Percentiles rank a stretch among this genome's conserved stretches.
These are phyloP conservation scores for Heterochromis multidens DNA, from an alignment of 2,113 vertebrate species.

Conservation along the genomic window DNA sequence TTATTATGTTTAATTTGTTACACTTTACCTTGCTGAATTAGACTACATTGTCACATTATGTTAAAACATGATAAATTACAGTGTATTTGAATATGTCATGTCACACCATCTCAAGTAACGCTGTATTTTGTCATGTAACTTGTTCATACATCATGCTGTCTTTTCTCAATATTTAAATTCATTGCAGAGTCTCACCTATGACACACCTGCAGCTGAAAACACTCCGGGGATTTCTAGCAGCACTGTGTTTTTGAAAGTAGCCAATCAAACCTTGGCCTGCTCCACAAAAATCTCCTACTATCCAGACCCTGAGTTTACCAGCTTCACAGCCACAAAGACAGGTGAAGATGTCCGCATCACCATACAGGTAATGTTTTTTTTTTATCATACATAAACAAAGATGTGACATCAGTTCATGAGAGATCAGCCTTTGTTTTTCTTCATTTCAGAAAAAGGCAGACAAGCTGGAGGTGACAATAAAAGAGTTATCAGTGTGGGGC, in stretches of 20 bases:
- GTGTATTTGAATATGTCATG: not conserved
- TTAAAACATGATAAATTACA: not conserved
- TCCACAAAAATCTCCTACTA: conserved; percentile 36
- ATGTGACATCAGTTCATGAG: not conserved
- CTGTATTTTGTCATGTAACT: too few species aligned
- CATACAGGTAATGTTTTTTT: conserved; percentile 54
- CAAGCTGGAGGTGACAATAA: conserved; percentile 76
- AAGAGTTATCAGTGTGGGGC: conserved; percentile 78
- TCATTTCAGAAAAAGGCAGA: conserved; percentile 84
- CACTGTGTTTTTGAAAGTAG: conserved; percentile 42
- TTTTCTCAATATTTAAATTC: not conserved
- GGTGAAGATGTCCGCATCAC: conserved; percentile 31
- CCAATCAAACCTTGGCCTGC: conserved; percentile 55
- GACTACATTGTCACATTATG: not conserved
- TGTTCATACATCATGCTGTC: not conserved
- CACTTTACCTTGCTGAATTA: too few species aligned
- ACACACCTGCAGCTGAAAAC: not conserved
- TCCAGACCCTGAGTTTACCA: conserved; percentile 67
- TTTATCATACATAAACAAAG: not conserved
- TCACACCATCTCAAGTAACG: too few species aligned
- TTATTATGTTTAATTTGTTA: not conserved
- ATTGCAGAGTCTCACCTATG: conserved; percentile 55
- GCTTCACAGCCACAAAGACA: conserved; percentile 25
- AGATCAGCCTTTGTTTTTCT: not conserved
- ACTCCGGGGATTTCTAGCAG: not conserved